A percentile compares a stretch with the other conserved stretches of the same genome.
These are phyloP conservation scores for Saccostrea echinata DNA, from an alignment of 1,140 invertebrate species.

Conservation along the genomic window DNA sequence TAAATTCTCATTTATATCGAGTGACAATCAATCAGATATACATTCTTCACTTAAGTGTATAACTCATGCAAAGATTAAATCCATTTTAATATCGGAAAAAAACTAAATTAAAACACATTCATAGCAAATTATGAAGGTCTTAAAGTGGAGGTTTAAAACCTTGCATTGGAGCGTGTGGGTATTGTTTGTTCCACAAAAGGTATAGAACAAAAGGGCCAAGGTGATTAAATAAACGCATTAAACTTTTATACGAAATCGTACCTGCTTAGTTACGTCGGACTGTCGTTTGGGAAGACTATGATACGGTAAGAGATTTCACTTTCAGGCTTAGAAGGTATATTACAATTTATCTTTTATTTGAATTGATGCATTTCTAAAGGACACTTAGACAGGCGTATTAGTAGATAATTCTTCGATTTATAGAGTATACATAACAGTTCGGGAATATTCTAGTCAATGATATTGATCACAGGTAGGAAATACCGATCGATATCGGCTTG, in stretches of 20 bases:
- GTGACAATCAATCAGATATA: slow-evolving; percentile 17
- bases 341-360: neutral
- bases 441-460: neutral
- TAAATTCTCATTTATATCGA: slow-evolving; percentile 9
- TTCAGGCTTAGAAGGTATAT: neutral
- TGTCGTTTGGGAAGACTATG: neutral
- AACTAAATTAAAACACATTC: slow-evolving; percentile 3
- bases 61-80: slow-evolving; percentile 14
- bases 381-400: neutral
- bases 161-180: slow-evolving; percentile 2
- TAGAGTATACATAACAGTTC: neutral
- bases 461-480: neutral
- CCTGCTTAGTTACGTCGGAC: neutral
- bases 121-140: neutral
- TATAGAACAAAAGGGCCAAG: neutral
- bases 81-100: neutral
- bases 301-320: slow-evolving; percentile 6
- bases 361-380: neutral
- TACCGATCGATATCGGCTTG: neutral
- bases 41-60: neutral
- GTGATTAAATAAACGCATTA: slow-evolving; percentile 5
- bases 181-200: neutral
- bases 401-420: neutral
- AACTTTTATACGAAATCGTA: neutral
- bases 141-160: slow-evolving; percentile 10